Conservation (phyloP, 2,888 invertebrate genomes). For the Stenchaetothrips biformis region DNA sequence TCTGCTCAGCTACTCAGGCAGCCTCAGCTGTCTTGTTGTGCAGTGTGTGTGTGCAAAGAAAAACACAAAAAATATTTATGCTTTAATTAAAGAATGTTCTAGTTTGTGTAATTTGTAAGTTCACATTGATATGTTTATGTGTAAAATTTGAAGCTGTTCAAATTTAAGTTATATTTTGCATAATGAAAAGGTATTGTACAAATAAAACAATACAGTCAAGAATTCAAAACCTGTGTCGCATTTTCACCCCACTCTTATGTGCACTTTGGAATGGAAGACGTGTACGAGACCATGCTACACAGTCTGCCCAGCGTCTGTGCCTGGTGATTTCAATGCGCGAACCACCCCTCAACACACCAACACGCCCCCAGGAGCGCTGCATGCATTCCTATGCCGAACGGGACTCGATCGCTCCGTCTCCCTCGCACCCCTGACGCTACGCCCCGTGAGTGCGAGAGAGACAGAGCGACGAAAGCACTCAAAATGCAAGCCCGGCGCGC, state of each 20-base stretch:
- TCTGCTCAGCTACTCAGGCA: neutral
- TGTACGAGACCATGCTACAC: neutral
- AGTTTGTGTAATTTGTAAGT: conserved; percentile 17
- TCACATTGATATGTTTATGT: neutral
- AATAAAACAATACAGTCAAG: conserved; percentile 4
- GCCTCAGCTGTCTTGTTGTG: neutral
- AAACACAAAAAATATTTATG: neutral
- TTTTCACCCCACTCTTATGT: neutral
- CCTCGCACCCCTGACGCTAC: too few relatives aligned
- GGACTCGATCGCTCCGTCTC: too few relatives aligned
- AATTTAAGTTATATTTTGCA: conserved; percentile 13
- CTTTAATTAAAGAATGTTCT: neutral
- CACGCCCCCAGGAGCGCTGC: too few relatives aligned
- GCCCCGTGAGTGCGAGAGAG: too few relatives aligned
- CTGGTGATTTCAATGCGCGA: conserved; percentile 2
- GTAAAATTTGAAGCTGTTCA: neutral
- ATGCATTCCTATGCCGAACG: too few relatives aligned
- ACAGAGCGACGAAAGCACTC: too few relatives aligned
- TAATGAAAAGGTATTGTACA: neutral
- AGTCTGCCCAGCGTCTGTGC: neutral
- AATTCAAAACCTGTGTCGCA: neutral
- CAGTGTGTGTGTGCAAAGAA: conserved; percentile 16
- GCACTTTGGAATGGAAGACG: neutral
- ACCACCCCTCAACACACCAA: too few relatives aligned
- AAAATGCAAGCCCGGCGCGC: too few relatives aligned